A percentile compares a stretch with the other conserved stretches of the same genome.
Evolutionary conservation across 2,888 invertebrate species (phyloP).

Genomic region (Clusia tigrina): DNA sequence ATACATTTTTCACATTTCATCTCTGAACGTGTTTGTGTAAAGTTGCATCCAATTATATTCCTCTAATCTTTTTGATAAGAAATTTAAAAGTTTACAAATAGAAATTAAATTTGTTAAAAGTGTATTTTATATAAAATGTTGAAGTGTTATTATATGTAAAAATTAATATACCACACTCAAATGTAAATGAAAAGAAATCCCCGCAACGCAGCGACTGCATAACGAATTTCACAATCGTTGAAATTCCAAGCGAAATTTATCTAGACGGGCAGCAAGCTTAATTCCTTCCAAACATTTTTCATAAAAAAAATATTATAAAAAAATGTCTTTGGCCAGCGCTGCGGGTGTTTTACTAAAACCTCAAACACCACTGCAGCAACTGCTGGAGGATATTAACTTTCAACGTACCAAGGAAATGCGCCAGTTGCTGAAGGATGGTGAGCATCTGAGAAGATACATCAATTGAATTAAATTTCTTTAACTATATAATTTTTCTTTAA

Average conservation of each 20-base stretch:
- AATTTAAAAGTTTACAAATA: no score
- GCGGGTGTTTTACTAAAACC: constrained; percentile 60
- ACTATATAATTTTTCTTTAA: background rate
- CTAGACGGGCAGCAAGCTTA: background rate
- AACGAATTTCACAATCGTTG: constrained; percentile 2
- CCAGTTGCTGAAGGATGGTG: constrained; percentile 87
- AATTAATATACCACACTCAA: no score
- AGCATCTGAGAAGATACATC: no score
- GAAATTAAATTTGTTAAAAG: no score
- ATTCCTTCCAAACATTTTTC: background rate
- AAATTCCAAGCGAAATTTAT: background rate
- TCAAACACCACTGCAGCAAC: constrained; percentile 80
- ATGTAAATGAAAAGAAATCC: no score
- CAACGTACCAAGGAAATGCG: constrained; percentile 91
- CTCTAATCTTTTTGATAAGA: no score
- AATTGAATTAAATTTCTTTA: constrained; percentile 19
- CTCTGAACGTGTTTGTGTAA: no score
- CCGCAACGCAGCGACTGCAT: background rate
- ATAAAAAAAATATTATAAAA: constrained; percentile 1
- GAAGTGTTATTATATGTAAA: no score
- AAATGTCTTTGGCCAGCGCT: constrained; percentile 59
- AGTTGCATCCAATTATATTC: no score
- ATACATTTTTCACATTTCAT: no score
- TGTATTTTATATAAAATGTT: no score
- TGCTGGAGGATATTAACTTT: constrained; percentile 90